Conservation (phyloP, 2,113 vertebrate species). For the Progne subis region DNA sequence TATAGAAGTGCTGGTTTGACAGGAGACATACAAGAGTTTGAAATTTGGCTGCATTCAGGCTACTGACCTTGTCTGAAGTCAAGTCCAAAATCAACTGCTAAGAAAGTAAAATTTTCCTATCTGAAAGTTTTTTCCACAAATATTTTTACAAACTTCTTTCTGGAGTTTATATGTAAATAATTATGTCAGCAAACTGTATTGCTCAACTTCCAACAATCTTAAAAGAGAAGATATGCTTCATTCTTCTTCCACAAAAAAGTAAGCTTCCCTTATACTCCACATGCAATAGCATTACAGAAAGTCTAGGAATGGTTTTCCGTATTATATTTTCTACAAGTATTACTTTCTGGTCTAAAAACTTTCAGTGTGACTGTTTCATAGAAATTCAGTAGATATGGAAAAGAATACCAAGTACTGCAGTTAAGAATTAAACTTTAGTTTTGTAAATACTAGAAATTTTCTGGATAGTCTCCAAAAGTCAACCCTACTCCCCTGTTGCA, state of each 20-base stretch:
- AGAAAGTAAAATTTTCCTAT: background rate
- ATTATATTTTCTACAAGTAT: background rate
- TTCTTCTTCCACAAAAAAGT: background rate
- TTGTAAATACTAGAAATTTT: background rate
- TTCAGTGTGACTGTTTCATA: background rate
- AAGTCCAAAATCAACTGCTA: background rate
- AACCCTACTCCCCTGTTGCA: background rate
- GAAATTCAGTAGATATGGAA: background rate
- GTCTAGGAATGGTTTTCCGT: background rate
- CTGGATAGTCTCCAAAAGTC: background rate
- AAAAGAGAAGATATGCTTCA: background rate
- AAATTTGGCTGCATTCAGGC: background rate
- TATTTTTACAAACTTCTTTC: background rate
- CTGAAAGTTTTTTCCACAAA: background rate
- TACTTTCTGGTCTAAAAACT: background rate
- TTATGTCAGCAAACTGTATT: background rate
- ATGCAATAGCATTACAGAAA: background rate
- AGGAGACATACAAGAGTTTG: background rate
- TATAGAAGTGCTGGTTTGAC: background rate
- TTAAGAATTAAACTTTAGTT: background rate
- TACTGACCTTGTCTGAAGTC: background rate
- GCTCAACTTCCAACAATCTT: background rate
- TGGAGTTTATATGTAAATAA: background rate
- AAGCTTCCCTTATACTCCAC: background rate
- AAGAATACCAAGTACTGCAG: background rate